A percentile compares a stretch with the other conserved stretches of the same genome.
phyloP scores from a whole-genome alignment of 2,113 vertebrate species.

The Furnarius figulus region DNA sequence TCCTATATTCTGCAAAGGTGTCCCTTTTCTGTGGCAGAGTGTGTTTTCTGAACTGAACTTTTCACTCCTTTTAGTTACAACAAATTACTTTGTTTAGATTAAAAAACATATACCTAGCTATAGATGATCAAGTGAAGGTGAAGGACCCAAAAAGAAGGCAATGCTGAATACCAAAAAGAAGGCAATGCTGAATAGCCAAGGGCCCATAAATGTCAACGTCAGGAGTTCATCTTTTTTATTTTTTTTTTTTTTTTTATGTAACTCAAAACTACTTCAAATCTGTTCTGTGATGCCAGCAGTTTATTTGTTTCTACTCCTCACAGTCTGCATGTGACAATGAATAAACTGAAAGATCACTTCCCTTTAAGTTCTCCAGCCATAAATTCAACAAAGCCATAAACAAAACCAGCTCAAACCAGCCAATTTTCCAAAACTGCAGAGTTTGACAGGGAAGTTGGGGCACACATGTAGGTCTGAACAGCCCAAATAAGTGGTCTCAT shows the following conservation, averaged over 20 bases:
- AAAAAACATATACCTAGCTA: background rate
- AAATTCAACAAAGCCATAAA: background rate
- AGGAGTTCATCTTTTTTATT: background rate
- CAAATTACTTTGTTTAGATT: background rate
- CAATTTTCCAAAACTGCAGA: background rate
- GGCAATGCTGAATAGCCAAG: background rate
- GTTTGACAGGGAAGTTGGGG: background rate
- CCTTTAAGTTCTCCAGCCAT: background rate
- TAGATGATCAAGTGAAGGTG: background rate
- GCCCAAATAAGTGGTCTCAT: accelerated
- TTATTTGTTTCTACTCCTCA: background rate
- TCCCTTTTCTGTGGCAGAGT: background rate
- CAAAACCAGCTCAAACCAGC: background rate
- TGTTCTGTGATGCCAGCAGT: background rate
- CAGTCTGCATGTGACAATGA: background rate
- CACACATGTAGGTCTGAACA: background rate
- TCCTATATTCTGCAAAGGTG: background rate
- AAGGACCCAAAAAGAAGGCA: background rate
- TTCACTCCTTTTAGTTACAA: background rate
- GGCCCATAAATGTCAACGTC: background rate
- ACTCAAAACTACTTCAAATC: background rate
- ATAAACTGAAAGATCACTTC: background rate
- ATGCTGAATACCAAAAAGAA: background rate
- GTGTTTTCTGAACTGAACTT: background rate
- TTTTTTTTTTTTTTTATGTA: background rate